Base-by-base conservation (phyloP, 2,888 invertebrate species). In the Unio pictorum region DNA sequence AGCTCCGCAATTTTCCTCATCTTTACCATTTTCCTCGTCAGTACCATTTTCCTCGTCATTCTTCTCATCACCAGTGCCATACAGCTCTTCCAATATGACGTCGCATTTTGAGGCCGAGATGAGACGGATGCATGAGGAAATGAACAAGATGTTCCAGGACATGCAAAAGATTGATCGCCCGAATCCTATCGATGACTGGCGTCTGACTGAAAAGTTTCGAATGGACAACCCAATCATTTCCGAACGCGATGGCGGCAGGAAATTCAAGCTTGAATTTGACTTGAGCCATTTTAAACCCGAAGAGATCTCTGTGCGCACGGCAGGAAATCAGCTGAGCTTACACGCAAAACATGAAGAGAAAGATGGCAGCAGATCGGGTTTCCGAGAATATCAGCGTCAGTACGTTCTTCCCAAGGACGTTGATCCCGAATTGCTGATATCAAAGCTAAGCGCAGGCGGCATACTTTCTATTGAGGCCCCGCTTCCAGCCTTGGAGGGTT, bases 331-430 rank as follows among this genome's bases (percentile, higher is more conserved):
- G 93, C 93, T 99, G 11, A 78, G 78, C 1, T 97, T 98, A 66
- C 96, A 98, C 90, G 98, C 98, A 75, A 97, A 97, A 91, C 99
- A 99, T 91, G 98, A 99, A 91, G 98, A 99, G 92, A 98, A 98
- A 91, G 94, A 96, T 66, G 96, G 97, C 91, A 96, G 95, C 89
- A 96, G 97, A 92, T 96, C 96, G 61, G 96, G 98, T 75, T 98
- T 97, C 93, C 94, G 98, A 91, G 98, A 99, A 91, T 99, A 98
- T 93, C 98, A 98, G 91, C 94, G 97, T 81, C 98, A 98, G 92
- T 99, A 98, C 93, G 92, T 98, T 90, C 92, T 99, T 90, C 99
- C 98, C 8, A 96, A 97, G 91, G 98, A 98, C 85, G 97, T 98
- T 72, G 96, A 98, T 91, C 97, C 98, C 0, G 98, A 98, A 92